These are phyloP conservation scores for Phalacrocorax pelagicus DNA, from an alignment of 2,113 vertebrate genomes.

Conservation along the genomic window DNA sequence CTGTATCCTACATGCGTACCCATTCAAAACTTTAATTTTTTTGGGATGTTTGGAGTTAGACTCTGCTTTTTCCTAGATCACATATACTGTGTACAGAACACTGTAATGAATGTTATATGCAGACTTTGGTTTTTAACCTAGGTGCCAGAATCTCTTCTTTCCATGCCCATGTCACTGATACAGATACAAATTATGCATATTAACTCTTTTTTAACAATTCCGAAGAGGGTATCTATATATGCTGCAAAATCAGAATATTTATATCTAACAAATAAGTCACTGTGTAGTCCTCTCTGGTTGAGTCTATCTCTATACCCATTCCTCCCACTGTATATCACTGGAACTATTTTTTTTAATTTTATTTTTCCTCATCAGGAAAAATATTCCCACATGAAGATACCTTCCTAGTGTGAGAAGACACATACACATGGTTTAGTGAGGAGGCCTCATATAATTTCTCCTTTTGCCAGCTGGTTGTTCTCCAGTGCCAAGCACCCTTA, in stretches of 20 bases:
- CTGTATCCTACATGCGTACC: not conserved
- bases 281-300: not conserved
- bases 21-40: not conserved
- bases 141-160: not conserved
- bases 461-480: not conserved
- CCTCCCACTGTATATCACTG: not conserved
- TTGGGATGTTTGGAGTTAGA: not conserved
- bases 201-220: not conserved
- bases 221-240: not conserved
- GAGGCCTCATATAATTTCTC: not conserved
- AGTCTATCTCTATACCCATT: not conserved
- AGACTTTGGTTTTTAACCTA: not conserved
- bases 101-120: not conserved
- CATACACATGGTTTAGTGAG: not conserved
- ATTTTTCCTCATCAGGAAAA: not conserved
- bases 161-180: not conserved
- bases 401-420: not conserved
- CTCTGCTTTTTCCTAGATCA: not conserved
- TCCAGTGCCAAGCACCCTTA: not conserved
- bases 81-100: not conserved
- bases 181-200: fast-evolving
- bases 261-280: not conserved
- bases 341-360: not conserved
- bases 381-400: not conserved
- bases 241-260: not conserved